Percentiles rank a stretch among this genome's conserved stretches.
Evolutionary conservation across 2,888 invertebrate species (phyloP).

Genomic region (Gastrophysa polygoni): DNA sequence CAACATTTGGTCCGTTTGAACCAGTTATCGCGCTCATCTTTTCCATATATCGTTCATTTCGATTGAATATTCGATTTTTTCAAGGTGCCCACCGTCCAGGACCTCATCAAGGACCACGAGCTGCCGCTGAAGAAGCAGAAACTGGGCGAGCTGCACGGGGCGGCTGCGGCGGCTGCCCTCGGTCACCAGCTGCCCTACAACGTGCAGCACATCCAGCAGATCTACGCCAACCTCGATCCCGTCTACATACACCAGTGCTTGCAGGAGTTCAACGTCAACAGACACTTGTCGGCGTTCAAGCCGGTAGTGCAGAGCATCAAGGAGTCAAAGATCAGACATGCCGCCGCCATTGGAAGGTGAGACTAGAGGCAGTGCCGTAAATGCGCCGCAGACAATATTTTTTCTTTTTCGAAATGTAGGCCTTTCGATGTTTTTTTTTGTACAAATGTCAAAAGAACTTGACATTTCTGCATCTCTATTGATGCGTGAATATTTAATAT

Average conservation of each 20-base stretch:
- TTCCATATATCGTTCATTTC: too few relatives aligned
- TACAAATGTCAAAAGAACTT: too few relatives aligned
- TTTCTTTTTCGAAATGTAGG: too few relatives aligned
- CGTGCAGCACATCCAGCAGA: constrained; percentile 46
- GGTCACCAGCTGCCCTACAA: constrained; percentile 28
- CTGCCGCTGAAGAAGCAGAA: constrained; percentile 73
- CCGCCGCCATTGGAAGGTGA: constrained; percentile 38
- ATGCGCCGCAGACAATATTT: too few relatives aligned
- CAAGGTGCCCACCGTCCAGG: constrained; percentile 51
- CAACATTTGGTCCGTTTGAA: too few relatives aligned
- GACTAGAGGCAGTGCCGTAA: background rate
- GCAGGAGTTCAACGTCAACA: constrained; percentile 49
- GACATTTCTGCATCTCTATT: too few relatives aligned
- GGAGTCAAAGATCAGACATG: constrained; percentile 51
- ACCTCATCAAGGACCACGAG: constrained; percentile 58
- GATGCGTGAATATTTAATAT: too few relatives aligned
- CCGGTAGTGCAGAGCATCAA: constrained; percentile 60
- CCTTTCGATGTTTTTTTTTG: too few relatives aligned
- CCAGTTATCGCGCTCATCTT: too few relatives aligned
- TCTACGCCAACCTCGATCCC: constrained; percentile 54
- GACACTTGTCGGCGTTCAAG: constrained; percentile 67
- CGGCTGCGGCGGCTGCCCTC: constrained; percentile 22
- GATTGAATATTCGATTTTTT: too few relatives aligned
- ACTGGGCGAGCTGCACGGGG: constrained; percentile 61
- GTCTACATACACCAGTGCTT: constrained; percentile 54